Percentiles rank a stretch among this genome's conserved stretches.
Evolutionary conservation across 2,113 vertebrate species (phyloP).

Genomic region (Neotragus moschatus): DNA sequence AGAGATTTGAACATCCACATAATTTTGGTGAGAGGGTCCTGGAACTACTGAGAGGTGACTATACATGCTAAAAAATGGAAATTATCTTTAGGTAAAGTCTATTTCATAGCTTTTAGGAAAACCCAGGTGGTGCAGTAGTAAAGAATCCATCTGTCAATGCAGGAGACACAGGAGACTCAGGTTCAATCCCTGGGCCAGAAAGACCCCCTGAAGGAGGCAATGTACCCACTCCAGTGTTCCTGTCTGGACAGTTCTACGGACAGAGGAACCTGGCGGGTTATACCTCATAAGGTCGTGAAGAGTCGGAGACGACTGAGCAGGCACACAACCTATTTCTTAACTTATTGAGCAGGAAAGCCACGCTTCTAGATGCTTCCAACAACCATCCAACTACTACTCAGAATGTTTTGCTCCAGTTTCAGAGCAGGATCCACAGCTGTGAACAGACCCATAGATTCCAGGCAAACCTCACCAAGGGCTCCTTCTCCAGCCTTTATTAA

Average conservation of each 20-base stretch:
- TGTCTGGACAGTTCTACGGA: not conserved
- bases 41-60: not conserved
- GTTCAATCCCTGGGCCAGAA: not conserved
- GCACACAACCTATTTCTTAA: slow-evolving; percentile 1
- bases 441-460: not conserved
- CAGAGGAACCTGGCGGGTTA: not conserved
- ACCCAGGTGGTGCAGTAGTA: not conserved
- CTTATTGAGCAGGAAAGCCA: not conserved
- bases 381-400: not conserved
- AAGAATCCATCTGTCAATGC: not conserved
- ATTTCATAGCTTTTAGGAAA: not conserved
- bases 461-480: not conserved
- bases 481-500: not conserved
- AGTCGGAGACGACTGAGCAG: not conserved
- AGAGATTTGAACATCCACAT: not conserved
- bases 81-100: slow-evolving; percentile 3
- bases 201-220: not conserved
- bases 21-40: not conserved
- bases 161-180: not conserved
- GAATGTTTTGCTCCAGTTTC: not conserved
- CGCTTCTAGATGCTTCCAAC: not conserved
- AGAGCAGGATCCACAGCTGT: not conserved
- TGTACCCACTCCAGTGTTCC: not conserved
- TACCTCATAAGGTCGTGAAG: not conserved
- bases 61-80: not conserved